Evolutionary conservation across 1,140 invertebrate species (phyloP).

Genomic region (Aphelenchoides fujianensis): DNA sequence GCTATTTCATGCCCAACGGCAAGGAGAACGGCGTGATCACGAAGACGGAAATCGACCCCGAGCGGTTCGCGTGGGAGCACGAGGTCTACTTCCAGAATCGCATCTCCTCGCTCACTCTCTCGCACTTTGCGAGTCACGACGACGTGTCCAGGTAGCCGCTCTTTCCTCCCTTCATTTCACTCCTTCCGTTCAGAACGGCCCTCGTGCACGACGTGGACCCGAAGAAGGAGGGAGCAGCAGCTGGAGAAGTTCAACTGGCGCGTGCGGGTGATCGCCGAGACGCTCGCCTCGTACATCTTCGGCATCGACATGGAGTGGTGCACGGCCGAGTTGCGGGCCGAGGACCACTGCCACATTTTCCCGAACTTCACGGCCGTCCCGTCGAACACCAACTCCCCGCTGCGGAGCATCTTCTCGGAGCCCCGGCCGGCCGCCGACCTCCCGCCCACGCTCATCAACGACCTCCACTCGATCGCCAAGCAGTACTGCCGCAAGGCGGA

Average conservation of each 20-base stretch:
- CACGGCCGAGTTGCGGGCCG: conserved; percentile 7
- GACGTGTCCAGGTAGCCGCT: conserved; percentile 30
- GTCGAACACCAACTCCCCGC: conserved; percentile 14
- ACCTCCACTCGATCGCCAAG: conserved; percentile 38
- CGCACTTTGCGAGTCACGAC: conserved; percentile 32
- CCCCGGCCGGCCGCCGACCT: conserved; percentile 37
- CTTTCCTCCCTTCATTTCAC: conserved; percentile 17
- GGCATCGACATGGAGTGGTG: conserved; percentile 28
- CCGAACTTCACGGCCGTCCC: conserved; percentile 17
- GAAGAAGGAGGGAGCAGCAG: conserved; percentile 21
- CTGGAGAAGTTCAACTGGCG: conserved; percentile 30
- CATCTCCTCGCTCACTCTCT: conserved; percentile 44
- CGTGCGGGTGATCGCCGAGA: conserved; percentile 32
- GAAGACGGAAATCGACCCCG: conserved; percentile 94
- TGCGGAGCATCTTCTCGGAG: conserved; percentile 39
- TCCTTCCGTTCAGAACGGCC: conserved; percentile 35
- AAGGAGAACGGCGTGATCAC: conserved; percentile 81
- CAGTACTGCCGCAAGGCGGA: conserved; percentile 26
- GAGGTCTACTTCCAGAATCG: conserved; percentile 86
- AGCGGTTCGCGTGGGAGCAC: conserved; percentile 90
- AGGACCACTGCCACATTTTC: conserved; percentile 34
- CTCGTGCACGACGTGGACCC: conserved; percentile 29
- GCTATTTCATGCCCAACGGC: conserved; percentile 67
- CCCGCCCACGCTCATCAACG: conserved; percentile 17
- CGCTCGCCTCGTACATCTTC: conserved; percentile 40